Evolutionary conservation across 2,113 vertebrate genomes (phyloP).

Genomic region (Gallinago jamesoni): DNA sequence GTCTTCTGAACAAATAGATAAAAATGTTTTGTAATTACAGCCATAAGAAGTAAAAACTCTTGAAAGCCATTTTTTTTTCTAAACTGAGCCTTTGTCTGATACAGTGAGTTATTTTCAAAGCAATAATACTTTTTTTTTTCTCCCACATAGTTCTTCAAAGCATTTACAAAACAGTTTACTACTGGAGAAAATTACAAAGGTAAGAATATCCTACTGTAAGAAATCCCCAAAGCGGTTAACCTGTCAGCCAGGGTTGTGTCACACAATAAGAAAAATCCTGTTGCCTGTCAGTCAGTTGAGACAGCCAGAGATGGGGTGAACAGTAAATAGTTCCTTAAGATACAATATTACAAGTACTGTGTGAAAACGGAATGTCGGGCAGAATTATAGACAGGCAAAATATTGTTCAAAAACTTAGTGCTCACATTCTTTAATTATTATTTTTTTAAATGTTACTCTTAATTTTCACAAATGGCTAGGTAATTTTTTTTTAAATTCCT

Average conservation of each 20-base stretch:
- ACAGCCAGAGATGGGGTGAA: background rate
- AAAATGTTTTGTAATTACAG: background rate
- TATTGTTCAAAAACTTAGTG: background rate
- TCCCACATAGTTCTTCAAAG: constrained; percentile 84
- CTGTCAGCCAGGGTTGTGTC: background rate
- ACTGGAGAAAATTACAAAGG: constrained; percentile 86
- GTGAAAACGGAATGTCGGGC: background rate
- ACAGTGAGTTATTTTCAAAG: background rate
- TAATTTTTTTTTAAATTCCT: background rate
- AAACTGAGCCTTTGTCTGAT: background rate
- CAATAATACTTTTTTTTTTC: background rate
- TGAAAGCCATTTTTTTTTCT: background rate
- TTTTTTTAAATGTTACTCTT: background rate
- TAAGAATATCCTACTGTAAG: constrained; percentile 47
- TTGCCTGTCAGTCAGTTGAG: background rate
- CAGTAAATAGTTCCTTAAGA: background rate
- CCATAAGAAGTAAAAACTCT: background rate
- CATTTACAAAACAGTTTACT: constrained; percentile 81
- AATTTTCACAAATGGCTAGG: background rate
- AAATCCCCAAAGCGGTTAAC: background rate
- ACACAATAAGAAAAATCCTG: background rate
- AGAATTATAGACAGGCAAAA: background rate
- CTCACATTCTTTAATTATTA: background rate
- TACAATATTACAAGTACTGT: background rate
- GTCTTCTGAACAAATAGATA: background rate